Evolutionary conservation across 2,888 invertebrate species (phyloP).

Genomic region (Meteorus cinctellus): DNA sequence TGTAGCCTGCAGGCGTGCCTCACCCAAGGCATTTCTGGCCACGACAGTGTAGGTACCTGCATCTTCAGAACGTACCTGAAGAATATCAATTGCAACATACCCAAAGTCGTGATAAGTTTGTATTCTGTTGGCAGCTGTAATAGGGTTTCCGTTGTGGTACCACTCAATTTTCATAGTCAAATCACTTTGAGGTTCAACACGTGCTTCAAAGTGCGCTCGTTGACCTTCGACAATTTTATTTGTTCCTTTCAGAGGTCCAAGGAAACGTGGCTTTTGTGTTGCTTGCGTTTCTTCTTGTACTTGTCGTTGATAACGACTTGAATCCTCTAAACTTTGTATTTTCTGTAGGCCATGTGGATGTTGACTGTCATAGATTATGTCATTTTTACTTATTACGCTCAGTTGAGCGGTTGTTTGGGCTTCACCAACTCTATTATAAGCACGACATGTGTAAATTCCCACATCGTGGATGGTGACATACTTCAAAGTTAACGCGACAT

Average conservation of each 20-base stretch:
- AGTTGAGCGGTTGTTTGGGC: conserved; percentile 88
- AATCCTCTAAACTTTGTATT: conserved; percentile 92
- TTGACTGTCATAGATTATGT: conserved; percentile 91
- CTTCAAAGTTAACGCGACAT: conserved; percentile 94
- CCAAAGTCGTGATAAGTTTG: conserved; percentile 97
- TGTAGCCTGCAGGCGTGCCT: conserved; percentile 86
- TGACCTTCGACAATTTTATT: conserved; percentile 95
- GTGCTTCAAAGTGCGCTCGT: conserved; percentile 94
- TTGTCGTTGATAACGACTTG: conserved; percentile 80
- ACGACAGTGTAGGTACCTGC: conserved; percentile 94
- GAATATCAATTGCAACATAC: conserved; percentile 95
- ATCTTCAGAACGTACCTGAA: conserved; percentile 93
- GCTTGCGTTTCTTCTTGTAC: conserved; percentile 83
- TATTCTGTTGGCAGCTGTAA: conserved; percentile 92
- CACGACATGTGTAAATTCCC: conserved; percentile 91
- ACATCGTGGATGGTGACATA: conserved; percentile 92
- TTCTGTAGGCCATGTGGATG: conserved; percentile 94
- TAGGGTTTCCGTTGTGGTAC: conserved; percentile 96
- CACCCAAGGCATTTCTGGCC: conserved; percentile 92
- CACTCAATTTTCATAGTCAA: conserved; percentile 94
- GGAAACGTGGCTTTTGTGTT: conserved; percentile 88
- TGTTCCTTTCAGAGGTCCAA: conserved; percentile 93
- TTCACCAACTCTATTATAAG: conserved; percentile 90
- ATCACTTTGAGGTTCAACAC: conserved; percentile 96
- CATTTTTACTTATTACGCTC: conserved; percentile 88